Conservation (phyloP, 2,888 invertebrate genomes). For the Gibbula magus region DNA sequence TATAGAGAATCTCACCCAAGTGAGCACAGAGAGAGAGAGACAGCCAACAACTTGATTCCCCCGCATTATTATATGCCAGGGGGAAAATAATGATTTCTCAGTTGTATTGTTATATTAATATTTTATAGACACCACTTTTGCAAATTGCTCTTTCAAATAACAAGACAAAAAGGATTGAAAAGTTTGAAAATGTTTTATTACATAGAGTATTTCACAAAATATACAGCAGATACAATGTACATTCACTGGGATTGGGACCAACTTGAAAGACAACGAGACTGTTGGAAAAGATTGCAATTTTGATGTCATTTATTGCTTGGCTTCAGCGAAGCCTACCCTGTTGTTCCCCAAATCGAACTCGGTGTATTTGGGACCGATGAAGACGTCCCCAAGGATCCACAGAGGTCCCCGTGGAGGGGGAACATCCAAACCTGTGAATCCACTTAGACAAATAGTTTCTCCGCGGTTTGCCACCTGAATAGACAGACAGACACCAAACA, state of each 20-base stretch:
- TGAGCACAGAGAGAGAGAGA: no score
- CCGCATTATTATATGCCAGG: no score
- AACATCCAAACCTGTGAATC: constrained; percentile 97
- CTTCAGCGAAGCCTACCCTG: constrained; percentile 90
- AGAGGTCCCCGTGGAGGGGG: constrained; percentile 94
- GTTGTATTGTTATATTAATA: no score
- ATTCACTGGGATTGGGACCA: background rate
- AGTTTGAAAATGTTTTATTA: background rate
- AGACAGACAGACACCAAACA: background rate
- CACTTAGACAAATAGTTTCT: constrained; percentile 92
- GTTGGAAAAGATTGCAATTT: background rate
- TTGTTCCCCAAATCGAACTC: constrained; percentile 93
- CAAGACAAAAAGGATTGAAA: no score
- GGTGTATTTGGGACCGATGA: constrained; percentile 96
- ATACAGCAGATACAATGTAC: background rate
- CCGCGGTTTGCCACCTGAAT: constrained; percentile 77
- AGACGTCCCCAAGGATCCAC: constrained; percentile 98
- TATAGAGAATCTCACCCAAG: no score
- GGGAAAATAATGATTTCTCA: no score
- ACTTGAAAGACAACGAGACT: background rate
- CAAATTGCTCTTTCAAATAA: no score
- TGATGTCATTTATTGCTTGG: background rate
- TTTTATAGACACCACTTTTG: no score
- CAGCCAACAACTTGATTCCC: no score
- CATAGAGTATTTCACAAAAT: background rate